Evolutionary conservation across 2,113 vertebrate genomes (phyloP).

Genomic region (Ctenodactylus gundi): DNA sequence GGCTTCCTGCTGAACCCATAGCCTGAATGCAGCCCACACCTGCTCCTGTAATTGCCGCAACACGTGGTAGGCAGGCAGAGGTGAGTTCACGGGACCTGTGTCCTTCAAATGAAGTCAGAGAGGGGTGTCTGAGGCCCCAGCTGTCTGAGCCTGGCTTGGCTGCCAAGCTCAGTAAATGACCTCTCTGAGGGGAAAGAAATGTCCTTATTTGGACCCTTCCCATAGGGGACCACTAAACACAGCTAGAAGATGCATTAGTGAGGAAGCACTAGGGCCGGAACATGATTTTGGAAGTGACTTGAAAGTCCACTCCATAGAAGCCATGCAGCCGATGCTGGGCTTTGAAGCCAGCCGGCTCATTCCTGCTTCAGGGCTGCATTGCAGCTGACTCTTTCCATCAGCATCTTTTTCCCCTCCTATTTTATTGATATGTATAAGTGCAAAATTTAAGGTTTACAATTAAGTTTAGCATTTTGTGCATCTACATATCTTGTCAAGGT

Average conservation of each 20-base stretch:
- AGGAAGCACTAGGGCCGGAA: neutral
- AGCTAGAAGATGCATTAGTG: neutral
- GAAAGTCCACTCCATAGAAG: neutral
- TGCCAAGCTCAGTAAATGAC: neutral
- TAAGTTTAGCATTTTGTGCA: too few species aligned
- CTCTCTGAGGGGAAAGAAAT: neutral
- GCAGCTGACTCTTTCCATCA: fast-evolving
- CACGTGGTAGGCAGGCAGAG: neutral
- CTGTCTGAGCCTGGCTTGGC: neutral
- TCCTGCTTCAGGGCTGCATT: neutral
- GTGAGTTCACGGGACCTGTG: neutral
- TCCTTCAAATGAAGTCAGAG: neutral
- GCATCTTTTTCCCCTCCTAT: too few species aligned
- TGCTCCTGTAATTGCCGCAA: neutral
- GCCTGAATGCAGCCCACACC: neutral
- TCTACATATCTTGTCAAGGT: too few species aligned
- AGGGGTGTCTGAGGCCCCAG: neutral
- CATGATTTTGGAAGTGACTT: neutral
- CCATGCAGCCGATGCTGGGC: neutral
- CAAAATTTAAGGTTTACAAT: too few species aligned
- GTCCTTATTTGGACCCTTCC: neutral
- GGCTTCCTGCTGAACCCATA: neutral
- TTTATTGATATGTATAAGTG: too few species aligned
- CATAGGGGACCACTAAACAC: neutral
- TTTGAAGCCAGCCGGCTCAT: neutral